Evolutionary conservation across 2,797 vertebrate genomes (phyloP).

Genomic region (Sebastes reedi): DNA sequence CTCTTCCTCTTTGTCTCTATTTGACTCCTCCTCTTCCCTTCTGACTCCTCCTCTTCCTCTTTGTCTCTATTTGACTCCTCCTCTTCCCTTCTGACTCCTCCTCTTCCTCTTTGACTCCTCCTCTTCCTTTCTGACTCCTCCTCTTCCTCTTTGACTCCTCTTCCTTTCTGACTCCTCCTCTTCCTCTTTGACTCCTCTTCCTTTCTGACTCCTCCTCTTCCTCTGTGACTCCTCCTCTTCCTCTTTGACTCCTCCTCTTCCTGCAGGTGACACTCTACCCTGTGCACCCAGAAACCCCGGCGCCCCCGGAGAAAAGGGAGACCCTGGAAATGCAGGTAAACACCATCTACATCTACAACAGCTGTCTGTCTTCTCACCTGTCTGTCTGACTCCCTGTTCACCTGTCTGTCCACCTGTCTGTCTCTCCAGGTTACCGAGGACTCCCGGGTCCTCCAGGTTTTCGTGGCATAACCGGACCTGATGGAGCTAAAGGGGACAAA

Average conservation of each 20-base stretch:
- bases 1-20: too few species aligned
- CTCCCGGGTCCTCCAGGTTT: constrained; percentile 60
- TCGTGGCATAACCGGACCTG: constrained; percentile 59
- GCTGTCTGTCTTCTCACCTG: neutral
- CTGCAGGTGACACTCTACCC: constrained; percentile 70
- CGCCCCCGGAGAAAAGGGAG: constrained; percentile 69
- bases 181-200: too few species aligned
- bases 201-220: too few species aligned
- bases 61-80: too few species aligned
- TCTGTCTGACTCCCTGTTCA: neutral
- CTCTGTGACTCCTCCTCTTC: too few species aligned
- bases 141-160: too few species aligned
- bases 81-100: too few species aligned
- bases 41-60: too few species aligned
- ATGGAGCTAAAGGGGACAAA: constrained; percentile 72
- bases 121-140: too few species aligned
- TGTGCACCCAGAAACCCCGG: constrained; percentile 66
- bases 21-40: too few species aligned
- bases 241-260: neutral
- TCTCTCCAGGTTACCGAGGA: constrained; percentile 60
- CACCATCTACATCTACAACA: neutral
- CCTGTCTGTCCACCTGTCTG: neutral
- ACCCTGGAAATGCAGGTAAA: constrained; percentile 70
- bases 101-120: too few species aligned
- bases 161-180: too few species aligned